A percentile compares a stretch with the other conserved stretches of the same genome.
Conservation (phyloP, 2,797 vertebrate genomes). For the Lacerta bilineata region DNA sequence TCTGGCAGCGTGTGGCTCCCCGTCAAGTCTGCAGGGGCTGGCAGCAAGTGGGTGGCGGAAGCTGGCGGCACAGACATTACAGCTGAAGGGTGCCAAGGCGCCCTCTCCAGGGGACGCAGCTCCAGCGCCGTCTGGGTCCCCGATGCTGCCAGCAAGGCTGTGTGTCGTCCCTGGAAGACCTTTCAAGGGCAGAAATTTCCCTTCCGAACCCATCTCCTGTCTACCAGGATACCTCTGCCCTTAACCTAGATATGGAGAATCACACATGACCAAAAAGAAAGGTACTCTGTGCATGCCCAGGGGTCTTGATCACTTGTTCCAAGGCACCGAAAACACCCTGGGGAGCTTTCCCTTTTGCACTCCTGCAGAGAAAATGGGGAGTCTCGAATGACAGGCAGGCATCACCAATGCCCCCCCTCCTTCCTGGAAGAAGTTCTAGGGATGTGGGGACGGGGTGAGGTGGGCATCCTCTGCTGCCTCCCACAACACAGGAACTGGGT, state of each 20-base stretch:
- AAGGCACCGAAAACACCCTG: not conserved
- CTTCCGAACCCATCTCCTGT: too few relatives aligned
- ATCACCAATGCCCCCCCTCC: not conserved
- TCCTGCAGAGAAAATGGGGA: not conserved
- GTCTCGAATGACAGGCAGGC: not conserved
- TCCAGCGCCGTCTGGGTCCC: not conserved
- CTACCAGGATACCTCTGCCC: not conserved
- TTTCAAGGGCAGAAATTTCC: too few relatives aligned
- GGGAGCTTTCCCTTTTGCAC: not conserved
- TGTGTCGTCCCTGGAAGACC: not conserved
- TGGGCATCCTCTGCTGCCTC: too few relatives aligned
- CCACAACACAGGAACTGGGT: not conserved
- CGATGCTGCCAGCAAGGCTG: not conserved
- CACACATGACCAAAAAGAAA: not conserved
- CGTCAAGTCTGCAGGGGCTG: not conserved
- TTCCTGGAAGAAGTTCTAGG: not conserved
- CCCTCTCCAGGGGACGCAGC: not conserved
- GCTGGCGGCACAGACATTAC: not conserved
- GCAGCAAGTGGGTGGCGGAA: not conserved
- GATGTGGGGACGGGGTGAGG: not conserved
- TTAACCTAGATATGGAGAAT: too few relatives aligned
- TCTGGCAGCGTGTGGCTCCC: not conserved
- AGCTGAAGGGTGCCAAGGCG: not conserved
- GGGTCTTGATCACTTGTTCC: not conserved
- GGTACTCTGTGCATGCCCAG: not conserved